A percentile compares a stretch with the other conserved stretches of the same genome.
These are phyloP conservation scores for Phrynocephalus versicolor DNA, from an alignment of 2,113 vertebrate species.

Conservation along the genomic window DNA sequence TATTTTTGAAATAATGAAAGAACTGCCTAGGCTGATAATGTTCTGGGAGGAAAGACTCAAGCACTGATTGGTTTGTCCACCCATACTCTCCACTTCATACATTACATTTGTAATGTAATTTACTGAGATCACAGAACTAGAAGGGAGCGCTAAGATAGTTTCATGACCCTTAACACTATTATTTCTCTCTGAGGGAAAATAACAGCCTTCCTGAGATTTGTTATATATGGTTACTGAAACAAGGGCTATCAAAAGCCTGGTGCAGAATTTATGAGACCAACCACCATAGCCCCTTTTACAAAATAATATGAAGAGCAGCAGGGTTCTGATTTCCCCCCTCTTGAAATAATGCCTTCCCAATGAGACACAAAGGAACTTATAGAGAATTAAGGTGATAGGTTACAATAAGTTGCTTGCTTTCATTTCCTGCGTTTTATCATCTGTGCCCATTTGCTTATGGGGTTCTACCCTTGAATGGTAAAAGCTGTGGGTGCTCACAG, in stretches of 20 bases:
- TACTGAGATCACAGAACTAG: not conserved
- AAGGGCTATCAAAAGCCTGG: not conserved
- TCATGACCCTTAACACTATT: conserved; percentile 6
- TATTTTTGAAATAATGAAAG: not conserved
- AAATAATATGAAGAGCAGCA: not conserved
- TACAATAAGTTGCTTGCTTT: not conserved
- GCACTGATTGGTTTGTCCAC: not conserved
- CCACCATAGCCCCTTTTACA: not conserved
- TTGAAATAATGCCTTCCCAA: not conserved
- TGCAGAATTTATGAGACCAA: not conserved
- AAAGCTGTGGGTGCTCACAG: not conserved
- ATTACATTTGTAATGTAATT: not conserved
- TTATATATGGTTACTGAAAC: not conserved
- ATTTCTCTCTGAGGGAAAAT: not conserved
- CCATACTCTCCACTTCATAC: not conserved
- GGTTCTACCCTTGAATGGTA: not conserved
- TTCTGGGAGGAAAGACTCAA: not conserved
- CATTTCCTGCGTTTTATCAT: not conserved
- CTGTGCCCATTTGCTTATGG: not conserved
- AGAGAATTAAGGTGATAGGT: not conserved
- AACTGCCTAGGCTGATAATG: not conserved
- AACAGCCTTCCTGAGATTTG: not conserved
- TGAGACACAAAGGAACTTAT: not conserved
- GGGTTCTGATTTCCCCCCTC: conserved; percentile 10
- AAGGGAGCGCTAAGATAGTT: not conserved